These are phyloP conservation scores for Chiloscyllium punctatum DNA, from an alignment of 2,797 vertebrate genomes.

Conservation along the genomic window DNA sequence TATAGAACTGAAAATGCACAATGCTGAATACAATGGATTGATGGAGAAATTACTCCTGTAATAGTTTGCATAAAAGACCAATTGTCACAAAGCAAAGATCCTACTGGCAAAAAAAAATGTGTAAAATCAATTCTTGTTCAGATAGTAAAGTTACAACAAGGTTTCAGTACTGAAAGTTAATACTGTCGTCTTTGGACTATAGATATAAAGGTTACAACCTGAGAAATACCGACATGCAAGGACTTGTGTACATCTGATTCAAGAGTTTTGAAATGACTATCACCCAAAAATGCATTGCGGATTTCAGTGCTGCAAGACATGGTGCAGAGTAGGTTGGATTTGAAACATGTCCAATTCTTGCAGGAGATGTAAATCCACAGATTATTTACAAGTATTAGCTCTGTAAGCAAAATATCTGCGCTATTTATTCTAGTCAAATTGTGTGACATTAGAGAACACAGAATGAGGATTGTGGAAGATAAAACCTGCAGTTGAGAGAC, in stretches of 20 bases:
- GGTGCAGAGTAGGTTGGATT: not conserved
- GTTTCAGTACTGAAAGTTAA: not conserved
- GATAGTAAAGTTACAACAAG: not conserved
- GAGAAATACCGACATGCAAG: not conserved
- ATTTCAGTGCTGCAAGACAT: not conserved
- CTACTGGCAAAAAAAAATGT: not conserved
- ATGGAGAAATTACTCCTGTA: not conserved
- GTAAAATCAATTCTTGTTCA: not conserved
- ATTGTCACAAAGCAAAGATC: not conserved
- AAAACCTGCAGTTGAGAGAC: not conserved
- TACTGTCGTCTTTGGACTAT: too few species aligned
- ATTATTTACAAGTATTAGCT: not conserved
- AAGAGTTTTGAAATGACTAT: not conserved
- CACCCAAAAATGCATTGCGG: not conserved
- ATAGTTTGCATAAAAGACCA: not conserved
- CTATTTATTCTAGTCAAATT: conserved; percentile 6
- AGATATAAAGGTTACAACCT: not conserved
- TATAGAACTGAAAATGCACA: not conserved
- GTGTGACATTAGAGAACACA: not conserved
- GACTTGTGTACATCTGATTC: not conserved
- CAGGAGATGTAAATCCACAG: not conserved
- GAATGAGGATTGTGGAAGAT: not conserved
- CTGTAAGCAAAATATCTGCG: not conserved
- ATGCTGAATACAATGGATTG: not conserved
- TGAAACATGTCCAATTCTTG: not conserved